Percentiles rank a stretch among this genome's conserved stretches.
phyloP scores from a whole-genome alignment of 1,140 invertebrate genomes.

The Penaeus vannamei region DNA sequence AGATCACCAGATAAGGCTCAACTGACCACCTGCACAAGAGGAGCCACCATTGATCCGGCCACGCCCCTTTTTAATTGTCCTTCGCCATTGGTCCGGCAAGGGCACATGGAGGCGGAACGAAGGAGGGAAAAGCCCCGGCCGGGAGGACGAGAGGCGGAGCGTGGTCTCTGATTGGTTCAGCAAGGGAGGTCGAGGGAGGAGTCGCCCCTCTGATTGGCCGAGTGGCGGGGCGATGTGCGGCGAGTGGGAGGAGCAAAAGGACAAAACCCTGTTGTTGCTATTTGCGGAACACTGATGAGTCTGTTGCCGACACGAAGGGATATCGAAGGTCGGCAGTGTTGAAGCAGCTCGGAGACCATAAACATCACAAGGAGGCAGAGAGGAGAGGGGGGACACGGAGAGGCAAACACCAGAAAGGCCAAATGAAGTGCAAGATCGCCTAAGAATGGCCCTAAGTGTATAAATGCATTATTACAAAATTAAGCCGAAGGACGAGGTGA shows the following conservation, averaged over 20 bases:
- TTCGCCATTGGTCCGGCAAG: background rate
- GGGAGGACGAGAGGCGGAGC: background rate
- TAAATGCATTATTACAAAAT: no score
- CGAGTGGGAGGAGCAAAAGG: background rate
- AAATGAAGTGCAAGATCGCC: no score
- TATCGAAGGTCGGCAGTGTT: no score
- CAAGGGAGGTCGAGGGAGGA: background rate
- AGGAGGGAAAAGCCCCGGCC: background rate
- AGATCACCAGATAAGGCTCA: conserved; percentile 28
- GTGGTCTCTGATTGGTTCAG: background rate
- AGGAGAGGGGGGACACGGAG: no score
- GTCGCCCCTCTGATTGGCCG: background rate
- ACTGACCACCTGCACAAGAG: conserved; percentile 32
- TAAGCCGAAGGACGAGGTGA: no score
- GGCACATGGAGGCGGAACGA: background rate
- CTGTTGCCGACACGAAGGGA: background rate
- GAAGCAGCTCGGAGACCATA: no score
- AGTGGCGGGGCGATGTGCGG: background rate
- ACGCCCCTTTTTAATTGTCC: conserved; percentile 31
- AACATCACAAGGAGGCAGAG: no score
- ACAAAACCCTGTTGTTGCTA: background rate
- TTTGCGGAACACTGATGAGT: background rate
- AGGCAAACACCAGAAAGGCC: no score
- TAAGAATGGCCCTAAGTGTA: no score
- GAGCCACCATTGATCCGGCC: conserved; percentile 42